Base-by-base conservation (phyloP, 1,140 invertebrate species). In the Ctenoplectra terminalis region DNA sequence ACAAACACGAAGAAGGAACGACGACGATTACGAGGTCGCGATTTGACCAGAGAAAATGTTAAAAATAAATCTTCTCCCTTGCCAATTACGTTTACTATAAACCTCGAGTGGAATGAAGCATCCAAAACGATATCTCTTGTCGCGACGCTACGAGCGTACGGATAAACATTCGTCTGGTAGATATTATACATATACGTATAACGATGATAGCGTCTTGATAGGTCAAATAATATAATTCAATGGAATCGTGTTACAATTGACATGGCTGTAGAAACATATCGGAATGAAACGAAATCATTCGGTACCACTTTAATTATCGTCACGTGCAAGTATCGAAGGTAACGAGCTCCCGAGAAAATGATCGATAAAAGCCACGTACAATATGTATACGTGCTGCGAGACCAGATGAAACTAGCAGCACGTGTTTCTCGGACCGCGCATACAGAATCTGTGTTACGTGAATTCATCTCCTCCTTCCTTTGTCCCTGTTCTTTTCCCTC, bases 401-500 rank as follows among this genome's bases (percentile, higher is more conserved):
- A 88, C 50, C 58, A 81, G 74, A 69, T 69, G 29, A 40, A 46
- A 87, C 86, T 87, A 82, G 54, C 82, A 82, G 73, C 86, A 87
- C 86, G 86, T 87, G 86, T 82, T 84, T 81, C 61, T 66, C 43
- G 29, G 26, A 63, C 56, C 61, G 80, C 76, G 52, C 46, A 63
- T 82, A 67, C 48, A 82, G 79, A 80, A 85, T 70, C 64, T 37
- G 56, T 54, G 75, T 88, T 88, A 88, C 87, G 87, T 85, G 75
- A 85, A 79, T 72, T 63, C 75, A 34, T 80, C 70, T 80, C 26
- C 69, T 58, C 37, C 81, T 82, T 58, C 63, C 26, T 56, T 66
- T 50, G 31, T 52, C 48, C 64, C 37, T 20, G 26, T 17, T 17
- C 17, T 31, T 9, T 26, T 58, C 37, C n/a, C 73, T 78, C 60